These are phyloP conservation scores for pig (Sus scrofa) DNA, from an alignment of 2,113 vertebrate genomes.

Conservation along the genomic window DNA sequence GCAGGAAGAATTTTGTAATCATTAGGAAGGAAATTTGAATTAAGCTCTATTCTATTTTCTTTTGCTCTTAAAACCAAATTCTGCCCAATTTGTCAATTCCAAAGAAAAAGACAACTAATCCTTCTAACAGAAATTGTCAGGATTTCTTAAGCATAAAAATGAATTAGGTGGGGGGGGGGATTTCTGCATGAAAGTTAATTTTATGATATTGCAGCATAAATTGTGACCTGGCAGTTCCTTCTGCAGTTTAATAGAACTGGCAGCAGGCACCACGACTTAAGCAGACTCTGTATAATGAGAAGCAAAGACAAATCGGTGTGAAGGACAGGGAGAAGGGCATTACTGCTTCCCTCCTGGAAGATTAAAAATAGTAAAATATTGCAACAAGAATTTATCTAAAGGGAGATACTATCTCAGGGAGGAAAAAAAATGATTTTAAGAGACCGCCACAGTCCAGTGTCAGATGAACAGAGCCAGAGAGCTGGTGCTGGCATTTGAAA, in stretches of 20 bases:
- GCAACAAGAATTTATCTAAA: slow-evolving; percentile 80
- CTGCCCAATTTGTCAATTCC: slow-evolving; percentile 62
- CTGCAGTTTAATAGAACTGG: slow-evolving; percentile 82
- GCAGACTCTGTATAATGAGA: slow-evolving; percentile 82
- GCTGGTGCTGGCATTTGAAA: background rate
- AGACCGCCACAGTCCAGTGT: slow-evolving; percentile 13
- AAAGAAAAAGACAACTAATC: slow-evolving; percentile 66
- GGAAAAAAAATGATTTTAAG: slow-evolving; percentile 48
- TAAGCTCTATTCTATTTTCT: slow-evolving; percentile 50
- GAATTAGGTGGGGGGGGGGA: slow-evolving; percentile 54
- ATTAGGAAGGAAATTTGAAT: slow-evolving; percentile 70
- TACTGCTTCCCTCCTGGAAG: slow-evolving; percentile 81
- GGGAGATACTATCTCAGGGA: slow-evolving; percentile 77
- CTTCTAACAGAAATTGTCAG: slow-evolving; percentile 72
- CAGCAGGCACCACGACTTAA: slow-evolving; percentile 81
- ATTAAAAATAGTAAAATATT: slow-evolving; percentile 87
- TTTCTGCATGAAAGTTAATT: slow-evolving; percentile 84
- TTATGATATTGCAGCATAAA: slow-evolving; percentile 79
- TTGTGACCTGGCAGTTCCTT: slow-evolving; percentile 83
- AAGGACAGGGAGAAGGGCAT: slow-evolving; percentile 84
- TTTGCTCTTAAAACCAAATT: slow-evolving; percentile 70
- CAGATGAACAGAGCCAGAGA: slow-evolving; percentile 53
- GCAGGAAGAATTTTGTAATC: slow-evolving; percentile 57
- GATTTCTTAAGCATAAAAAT: slow-evolving; percentile 76
- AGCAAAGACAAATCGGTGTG: slow-evolving; percentile 84